Evolutionary conservation across 1,140 invertebrate genomes (phyloP).

Genomic region (Tribolium castaneum): DNA sequence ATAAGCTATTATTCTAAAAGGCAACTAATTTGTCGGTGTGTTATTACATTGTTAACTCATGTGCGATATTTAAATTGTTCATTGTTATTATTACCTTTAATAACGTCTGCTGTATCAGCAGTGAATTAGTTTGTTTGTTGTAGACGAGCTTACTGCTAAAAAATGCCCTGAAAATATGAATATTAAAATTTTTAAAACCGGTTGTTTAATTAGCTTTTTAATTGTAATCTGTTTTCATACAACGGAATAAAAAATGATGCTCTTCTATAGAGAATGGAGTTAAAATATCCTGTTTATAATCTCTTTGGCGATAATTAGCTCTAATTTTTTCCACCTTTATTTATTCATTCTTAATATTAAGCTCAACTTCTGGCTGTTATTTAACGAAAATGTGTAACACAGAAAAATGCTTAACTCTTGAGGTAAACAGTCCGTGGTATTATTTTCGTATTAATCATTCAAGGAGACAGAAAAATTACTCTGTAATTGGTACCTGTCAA

Average conservation of each 20-base stretch:
- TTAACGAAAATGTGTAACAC: not conserved
- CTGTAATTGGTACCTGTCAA: conserved; percentile 40
- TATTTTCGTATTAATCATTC: conserved; percentile 40
- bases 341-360: conserved; percentile 20
- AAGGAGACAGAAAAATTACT: conserved; percentile 37
- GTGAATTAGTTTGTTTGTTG: conserved; percentile 28
- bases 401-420: not conserved
- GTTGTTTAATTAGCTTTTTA: conserved; percentile 35
- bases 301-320: conserved; percentile 4
- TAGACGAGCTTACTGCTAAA: not conserved
- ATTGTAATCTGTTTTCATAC: conserved; percentile 23
- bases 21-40: conserved; percentile 37
- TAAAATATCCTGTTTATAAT: conserved; percentile 7
- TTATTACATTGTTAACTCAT: conserved; percentile 40
- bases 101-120: conserved; percentile 29
- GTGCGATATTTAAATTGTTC: conserved; percentile 40
- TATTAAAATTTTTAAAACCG: conserved; percentile 15
- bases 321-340: not conserved
- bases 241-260: not conserved
- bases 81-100: conserved; percentile 38
- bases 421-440: conserved; percentile 8
- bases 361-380: not conserved
- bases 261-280: not conserved
- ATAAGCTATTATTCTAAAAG: conserved; percentile 38
- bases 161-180: conserved; percentile 12